Evolutionary conservation across 1,140 invertebrate genomes (phyloP).

Genomic region (Oreohelix idahoensis): DNA sequence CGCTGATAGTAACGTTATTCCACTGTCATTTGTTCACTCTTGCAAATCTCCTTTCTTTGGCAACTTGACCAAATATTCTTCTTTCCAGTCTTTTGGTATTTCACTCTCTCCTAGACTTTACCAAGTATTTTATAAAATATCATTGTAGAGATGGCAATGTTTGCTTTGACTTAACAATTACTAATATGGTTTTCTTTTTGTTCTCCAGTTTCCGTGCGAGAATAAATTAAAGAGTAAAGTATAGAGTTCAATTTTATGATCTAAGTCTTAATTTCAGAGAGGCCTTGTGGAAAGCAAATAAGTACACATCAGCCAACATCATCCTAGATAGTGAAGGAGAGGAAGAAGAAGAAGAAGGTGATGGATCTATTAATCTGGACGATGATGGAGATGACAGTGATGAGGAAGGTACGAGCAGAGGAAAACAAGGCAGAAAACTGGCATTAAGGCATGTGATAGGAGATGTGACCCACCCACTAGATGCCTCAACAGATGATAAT

Average conservation of each 20-base stretch:
- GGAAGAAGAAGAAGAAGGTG: constrained; percentile 53
- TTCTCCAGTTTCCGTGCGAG: too few relatives aligned
- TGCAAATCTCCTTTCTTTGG: too few relatives aligned
- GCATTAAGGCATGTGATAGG: constrained; percentile 60
- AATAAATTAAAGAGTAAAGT: too few relatives aligned
- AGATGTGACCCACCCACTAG: constrained; percentile 68
- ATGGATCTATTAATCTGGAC: constrained; percentile 30
- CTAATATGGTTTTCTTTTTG: too few relatives aligned
- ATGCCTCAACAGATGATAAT: constrained; percentile 49
- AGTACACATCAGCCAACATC: constrained; percentile 63
- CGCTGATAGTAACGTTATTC: too few relatives aligned
- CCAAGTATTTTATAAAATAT: too few relatives aligned
- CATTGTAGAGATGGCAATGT: too few relatives aligned
- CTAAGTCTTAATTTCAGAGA: constrained; percentile 53
- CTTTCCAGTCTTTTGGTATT: too few relatives aligned
- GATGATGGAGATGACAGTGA: constrained; percentile 32
- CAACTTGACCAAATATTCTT: too few relatives aligned
- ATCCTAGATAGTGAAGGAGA: constrained; percentile 55
- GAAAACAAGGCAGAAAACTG: background rate
- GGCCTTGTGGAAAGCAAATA: constrained; percentile 65
- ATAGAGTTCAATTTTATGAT: background rate
- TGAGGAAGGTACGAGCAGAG: background rate
- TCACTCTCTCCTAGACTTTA: too few relatives aligned
- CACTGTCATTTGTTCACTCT: too few relatives aligned
- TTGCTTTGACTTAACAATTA: too few relatives aligned